These are phyloP conservation scores for Copidosoma aretas DNA, from an alignment of 2,888 invertebrate species.

Conservation along the genomic window DNA sequence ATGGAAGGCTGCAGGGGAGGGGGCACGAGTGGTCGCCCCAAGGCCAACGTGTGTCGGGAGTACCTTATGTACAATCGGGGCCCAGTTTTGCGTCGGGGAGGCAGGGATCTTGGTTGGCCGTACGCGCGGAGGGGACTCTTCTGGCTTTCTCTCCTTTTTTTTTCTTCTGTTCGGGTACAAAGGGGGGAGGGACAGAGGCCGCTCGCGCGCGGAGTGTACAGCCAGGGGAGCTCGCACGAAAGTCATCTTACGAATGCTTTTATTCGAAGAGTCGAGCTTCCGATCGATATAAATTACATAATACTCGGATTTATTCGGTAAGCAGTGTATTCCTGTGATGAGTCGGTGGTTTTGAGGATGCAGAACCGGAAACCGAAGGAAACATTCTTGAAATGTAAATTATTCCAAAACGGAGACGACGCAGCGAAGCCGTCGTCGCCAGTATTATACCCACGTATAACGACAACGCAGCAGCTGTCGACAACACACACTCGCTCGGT, in stretches of 20 bases:
- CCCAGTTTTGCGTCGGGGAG: constrained; percentile 28
- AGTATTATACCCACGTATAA: neutral
- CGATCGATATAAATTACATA: too few species aligned
- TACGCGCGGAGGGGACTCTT: constrained; percentile 19
- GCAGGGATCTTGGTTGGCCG: constrained; percentile 21
- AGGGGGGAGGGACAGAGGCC: constrained; percentile 7
- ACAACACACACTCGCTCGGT: constrained; percentile 20
- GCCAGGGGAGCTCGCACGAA: neutral
- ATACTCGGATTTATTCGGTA: too few species aligned
- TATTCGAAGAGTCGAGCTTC: neutral
- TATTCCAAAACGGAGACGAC: neutral
- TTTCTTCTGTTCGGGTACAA: neutral
- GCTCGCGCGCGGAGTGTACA: constrained; percentile 3
- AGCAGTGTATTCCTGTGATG: too few species aligned
- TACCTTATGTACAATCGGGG: too few species aligned
- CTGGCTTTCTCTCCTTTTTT: neutral
- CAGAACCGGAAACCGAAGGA: neutral
- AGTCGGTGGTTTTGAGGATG: too few species aligned
- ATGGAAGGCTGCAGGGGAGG: neutral
- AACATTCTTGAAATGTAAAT: neutral
- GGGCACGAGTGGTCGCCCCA: constrained; percentile 29
- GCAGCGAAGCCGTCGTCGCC: constrained; percentile 1
- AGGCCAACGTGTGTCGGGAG: constrained; percentile 38
- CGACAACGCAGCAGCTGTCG: constrained; percentile 12
- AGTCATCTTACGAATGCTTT: neutral